Conservation (phyloP, 2,113 vertebrate genomes). For the Onychostoma macrolepis region DNA sequence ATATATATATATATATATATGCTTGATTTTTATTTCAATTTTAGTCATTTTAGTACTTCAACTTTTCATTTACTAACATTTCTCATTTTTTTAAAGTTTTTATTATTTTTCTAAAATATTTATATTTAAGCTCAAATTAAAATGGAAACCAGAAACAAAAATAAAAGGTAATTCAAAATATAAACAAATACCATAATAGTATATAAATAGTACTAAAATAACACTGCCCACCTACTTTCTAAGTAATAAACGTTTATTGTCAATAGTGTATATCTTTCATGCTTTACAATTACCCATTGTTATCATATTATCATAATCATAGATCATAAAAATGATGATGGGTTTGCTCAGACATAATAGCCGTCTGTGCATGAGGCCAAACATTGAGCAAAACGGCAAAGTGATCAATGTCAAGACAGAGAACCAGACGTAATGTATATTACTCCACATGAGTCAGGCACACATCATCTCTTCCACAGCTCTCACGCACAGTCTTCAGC, state of each 20-base stretch:
- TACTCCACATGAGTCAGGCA: constrained; percentile 8
- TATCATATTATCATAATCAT: constrained; percentile 13
- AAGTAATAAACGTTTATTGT: neutral
- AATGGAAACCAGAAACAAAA: neutral
- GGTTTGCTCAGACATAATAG: neutral
- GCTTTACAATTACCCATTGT: neutral
- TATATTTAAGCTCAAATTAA: neutral
- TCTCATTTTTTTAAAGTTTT: too few relatives aligned
- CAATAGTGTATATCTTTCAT: constrained; percentile 7
- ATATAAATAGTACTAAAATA: neutral
- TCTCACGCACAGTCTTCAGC: neutral
- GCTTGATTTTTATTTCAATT: too few relatives aligned
- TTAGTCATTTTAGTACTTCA: too few relatives aligned
- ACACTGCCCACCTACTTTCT: neutral
- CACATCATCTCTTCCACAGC: constrained; percentile 16
- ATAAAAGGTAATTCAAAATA: neutral
- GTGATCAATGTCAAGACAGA: neutral
- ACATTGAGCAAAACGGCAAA: neutral
- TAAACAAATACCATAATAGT: neutral
- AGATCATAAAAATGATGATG: constrained; percentile 1
- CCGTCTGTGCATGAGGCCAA: neutral
- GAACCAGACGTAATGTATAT: constrained; percentile 2
- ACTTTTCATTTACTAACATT: too few relatives aligned
- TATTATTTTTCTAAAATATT: neutral
- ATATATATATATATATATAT: too few relatives aligned